Conservation (phyloP, 2,113 vertebrate species). For the Rhagologus leucostigma region DNA sequence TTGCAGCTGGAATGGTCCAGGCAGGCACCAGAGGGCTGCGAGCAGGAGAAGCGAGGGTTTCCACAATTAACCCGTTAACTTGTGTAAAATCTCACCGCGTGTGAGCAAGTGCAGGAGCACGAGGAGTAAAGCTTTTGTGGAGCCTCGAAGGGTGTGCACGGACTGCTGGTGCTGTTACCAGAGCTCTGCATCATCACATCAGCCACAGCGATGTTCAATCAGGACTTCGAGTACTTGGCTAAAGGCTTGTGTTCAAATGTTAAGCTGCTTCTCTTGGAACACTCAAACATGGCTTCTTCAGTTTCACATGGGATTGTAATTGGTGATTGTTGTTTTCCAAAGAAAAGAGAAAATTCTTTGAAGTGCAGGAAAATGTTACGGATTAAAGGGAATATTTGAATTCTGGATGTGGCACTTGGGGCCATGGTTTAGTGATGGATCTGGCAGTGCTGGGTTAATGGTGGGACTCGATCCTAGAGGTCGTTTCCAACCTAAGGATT, state of each 20-base stretch:
- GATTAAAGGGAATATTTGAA: background rate
- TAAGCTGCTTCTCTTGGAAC: background rate
- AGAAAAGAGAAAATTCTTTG: background rate
- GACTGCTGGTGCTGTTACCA: background rate
- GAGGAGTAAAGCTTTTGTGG: background rate
- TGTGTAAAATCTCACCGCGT: background rate
- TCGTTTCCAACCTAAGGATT: background rate
- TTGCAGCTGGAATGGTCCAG: background rate
- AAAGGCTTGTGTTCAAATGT: background rate
- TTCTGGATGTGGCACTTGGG: background rate
- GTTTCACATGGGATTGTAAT: background rate
- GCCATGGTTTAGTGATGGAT: background rate
- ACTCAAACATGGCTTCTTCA: background rate
- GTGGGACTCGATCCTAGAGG: background rate
- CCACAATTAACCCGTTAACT: background rate
- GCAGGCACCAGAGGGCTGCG: background rate
- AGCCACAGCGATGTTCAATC: background rate
- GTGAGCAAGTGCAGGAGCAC: background rate
- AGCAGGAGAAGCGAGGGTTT: background rate
- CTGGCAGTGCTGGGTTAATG: background rate
- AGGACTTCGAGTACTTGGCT: background rate
- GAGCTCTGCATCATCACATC: background rate
- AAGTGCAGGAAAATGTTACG: accelerated
- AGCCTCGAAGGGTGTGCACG: background rate
- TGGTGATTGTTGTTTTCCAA: background rate